Conservation (phyloP, 2,888 invertebrate genomes). For the Philopedon plagiatum region DNA sequence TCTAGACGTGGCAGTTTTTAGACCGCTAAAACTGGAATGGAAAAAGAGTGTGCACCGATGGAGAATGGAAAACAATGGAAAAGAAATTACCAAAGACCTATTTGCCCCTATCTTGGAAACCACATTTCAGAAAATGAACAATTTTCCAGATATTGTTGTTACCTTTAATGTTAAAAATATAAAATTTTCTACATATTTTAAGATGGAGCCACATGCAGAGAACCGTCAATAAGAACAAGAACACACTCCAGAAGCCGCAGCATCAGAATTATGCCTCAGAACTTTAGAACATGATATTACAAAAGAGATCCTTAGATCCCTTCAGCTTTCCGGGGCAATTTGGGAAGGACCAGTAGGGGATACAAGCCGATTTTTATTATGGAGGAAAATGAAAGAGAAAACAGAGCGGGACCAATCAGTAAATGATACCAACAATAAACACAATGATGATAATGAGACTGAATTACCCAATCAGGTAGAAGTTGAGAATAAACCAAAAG, state of each 20-base stretch:
- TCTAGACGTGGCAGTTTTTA: constrained; percentile 42
- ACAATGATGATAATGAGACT: background rate
- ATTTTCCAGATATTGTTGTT: constrained; percentile 25
- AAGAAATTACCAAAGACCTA: constrained; percentile 3
- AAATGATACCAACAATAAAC: background rate
- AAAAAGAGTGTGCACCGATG: constrained; percentile 27
- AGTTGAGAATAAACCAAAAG: background rate
- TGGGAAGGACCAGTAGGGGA: constrained; percentile 28
- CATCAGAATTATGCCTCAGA: background rate
- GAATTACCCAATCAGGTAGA: too few species aligned
- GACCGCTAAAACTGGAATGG: constrained; percentile 44
- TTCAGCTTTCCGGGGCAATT: constrained; percentile 8
- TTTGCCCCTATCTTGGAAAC: constrained; percentile 9
- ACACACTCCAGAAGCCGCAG: too few species aligned
- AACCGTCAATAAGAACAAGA: background rate
- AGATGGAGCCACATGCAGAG: background rate
- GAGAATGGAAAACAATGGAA: constrained; percentile 16
- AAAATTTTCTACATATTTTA: constrained; percentile 38
- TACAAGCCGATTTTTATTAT: constrained; percentile 22
- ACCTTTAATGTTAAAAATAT: constrained; percentile 40
- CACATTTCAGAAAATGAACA: constrained; percentile 27
- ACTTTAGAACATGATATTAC: constrained; percentile 16
- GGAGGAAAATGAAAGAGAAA: constrained; percentile 27
- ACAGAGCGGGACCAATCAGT: background rate
- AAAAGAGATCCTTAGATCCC: constrained; percentile 16